A percentile compares a stretch with the other conserved stretches of the same genome.
Conservation (phyloP, 2,113 vertebrate species). For the Vimba vimba region DNA sequence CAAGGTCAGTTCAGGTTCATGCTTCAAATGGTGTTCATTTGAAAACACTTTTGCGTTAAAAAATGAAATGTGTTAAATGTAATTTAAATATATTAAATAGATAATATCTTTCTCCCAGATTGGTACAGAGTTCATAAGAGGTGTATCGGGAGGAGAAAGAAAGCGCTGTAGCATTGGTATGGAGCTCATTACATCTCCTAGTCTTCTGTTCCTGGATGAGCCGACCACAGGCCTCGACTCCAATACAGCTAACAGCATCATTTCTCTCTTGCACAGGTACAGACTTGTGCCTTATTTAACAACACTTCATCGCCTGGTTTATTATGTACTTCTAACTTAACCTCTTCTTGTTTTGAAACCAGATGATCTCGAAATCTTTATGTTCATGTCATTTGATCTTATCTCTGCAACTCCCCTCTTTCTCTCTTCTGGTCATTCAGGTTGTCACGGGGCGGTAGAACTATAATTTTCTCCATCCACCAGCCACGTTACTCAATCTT, state of each 20-base stretch:
- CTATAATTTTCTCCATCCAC: conserved; percentile 83
- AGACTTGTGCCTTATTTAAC: not conserved
- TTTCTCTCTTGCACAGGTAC: conserved; percentile 76
- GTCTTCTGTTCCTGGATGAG: conserved; percentile 81
- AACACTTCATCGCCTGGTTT: not conserved
- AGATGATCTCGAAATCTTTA: not conserved
- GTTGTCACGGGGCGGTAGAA: conserved; percentile 75
- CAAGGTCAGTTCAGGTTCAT: not conserved
- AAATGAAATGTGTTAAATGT: not conserved
- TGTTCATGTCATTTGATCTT: not conserved
- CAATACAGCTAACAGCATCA: conserved; percentile 79
- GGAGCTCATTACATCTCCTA: conserved; percentile 80
- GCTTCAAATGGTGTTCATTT: not conserved
- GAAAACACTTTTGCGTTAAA: not conserved
- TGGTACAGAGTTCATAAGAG: conserved; percentile 80
- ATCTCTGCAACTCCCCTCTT: not conserved
- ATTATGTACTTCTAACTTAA: not conserved
- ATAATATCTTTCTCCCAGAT: conserved; percentile 62
- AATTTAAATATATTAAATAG: not conserved
- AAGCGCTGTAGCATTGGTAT: conserved; percentile 83
- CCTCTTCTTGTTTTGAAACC: not conserved
- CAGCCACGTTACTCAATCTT: conserved; percentile 83
- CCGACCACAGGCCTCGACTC: conserved; percentile 82
- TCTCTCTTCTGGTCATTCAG: conserved; percentile 55
- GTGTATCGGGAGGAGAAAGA: conserved; percentile 80